Base-by-base conservation (phyloP, 2,113 vertebrate genomes). In the Seriola quinqueradiata region DNA sequence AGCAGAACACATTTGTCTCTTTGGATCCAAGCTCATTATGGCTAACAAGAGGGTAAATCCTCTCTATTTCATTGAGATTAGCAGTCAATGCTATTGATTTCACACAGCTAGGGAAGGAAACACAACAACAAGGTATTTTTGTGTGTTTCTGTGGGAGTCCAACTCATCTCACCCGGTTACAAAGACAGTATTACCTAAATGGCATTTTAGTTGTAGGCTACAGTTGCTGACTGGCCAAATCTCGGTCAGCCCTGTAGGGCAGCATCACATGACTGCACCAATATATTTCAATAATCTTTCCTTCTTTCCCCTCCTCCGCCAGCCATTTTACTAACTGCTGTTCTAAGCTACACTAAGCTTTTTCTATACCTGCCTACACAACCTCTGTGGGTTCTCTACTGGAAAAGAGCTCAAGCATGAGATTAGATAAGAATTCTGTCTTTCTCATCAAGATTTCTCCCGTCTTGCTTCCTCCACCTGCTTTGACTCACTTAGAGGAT, bases 1-100 rank as follows among this genome's bases (percentile, higher is more conserved):
- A 60, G 21, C 71, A 50, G n/a, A 48, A 67, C 17, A 66, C 77
- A 70, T 87, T 83, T 67, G 77, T 79, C 77, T 83, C 44, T 75
- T 76, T 19, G 68, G 50, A 64, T 66, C 16, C 14, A n/a, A 21
- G 57, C n/a, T 84, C 32, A 36, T 82, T 77, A 82, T 59, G 19
- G 16, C 48, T 32, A 36, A 71, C 44, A 46, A 12, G 57, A 72
- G 16, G 52, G 36, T 71, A 13, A 80, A 32, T 78, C 63, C 63
- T 77, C 63, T 77, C 28, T 55, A 8, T 70, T 81, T 79, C 19
- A 11, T 81, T 79, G 60, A 19, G 57, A 38, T 63, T 16, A 76
- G 50, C 28, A 14, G 17, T 84, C 79, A 14, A 52, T 70, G 17
- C 2, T 11, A 74, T 79, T 57, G 83, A 83, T 80, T 81, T 81